Evolutionary conservation across 2,888 invertebrate genomes (phyloP).

Genomic region (Lordiphosa fenestrarum): DNA sequence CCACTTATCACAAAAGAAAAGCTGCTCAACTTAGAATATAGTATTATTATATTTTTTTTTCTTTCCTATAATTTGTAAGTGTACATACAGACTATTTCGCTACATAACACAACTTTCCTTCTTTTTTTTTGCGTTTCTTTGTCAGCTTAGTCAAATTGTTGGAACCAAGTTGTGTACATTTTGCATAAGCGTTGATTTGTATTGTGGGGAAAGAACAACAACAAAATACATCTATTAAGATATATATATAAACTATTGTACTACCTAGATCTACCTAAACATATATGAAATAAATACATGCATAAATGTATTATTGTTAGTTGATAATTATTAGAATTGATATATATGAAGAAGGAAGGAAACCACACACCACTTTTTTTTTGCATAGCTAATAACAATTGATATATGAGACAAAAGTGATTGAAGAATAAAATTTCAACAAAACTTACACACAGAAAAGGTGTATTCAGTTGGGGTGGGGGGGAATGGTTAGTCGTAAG

Average conservation of each 20-base stretch:
- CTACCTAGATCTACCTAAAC: background rate
- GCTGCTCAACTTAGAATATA: no score
- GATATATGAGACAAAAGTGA: slow-evolving; percentile 62
- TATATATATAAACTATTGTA: slow-evolving; percentile 1
- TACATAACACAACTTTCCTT: no score
- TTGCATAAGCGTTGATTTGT: slow-evolving; percentile 3
- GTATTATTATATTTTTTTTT: no score
- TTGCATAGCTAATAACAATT: slow-evolving; percentile 67
- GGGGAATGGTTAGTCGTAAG: no score
- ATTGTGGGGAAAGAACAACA: background rate
- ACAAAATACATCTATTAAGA: background rate
- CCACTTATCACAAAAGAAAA: no score
- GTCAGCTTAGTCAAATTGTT: no score
- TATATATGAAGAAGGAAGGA: background rate
- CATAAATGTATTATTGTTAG: slow-evolving; percentile 62
- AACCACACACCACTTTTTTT: slow-evolving; percentile 42
- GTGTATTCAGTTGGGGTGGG: no score
- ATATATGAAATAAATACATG: slow-evolving; percentile 23
- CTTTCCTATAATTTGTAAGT: no score
- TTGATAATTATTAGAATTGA: slow-evolving; percentile 42
- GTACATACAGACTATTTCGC: no score
- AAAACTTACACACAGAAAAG: slow-evolving; percentile 32
- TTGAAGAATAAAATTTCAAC: slow-evolving; percentile 64
- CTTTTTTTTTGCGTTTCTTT: no score
- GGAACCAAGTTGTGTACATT: slow-evolving; percentile 8